Base-by-base conservation (phyloP, 2,113 vertebrate species). In the Gnathonemus echidnorhynchus region DNA sequence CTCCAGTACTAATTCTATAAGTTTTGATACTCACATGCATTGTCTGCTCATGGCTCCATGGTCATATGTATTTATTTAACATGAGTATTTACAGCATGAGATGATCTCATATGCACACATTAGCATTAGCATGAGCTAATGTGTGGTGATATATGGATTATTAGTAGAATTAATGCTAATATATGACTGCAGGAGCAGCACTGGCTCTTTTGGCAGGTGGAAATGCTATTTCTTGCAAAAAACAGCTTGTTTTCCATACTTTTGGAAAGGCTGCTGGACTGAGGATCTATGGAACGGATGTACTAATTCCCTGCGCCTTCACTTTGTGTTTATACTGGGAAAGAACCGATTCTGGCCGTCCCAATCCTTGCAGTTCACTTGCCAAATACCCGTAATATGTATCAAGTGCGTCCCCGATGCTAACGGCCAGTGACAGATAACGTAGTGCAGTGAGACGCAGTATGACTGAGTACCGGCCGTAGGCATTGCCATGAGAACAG, bases 391-490 rank as follows among this genome's bases (percentile, higher is more conserved):
- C 91, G 90, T 94, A 93, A 92, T 92, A 83, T 92, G 89, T 91
- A 17, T 24, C 56, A 19, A 85, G 15, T 42, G 42, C 66, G 45
- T 91, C 48, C 53, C 48, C 24, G 56, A 90, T 77, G 91, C 89
- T 94, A 93, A 94, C 94, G 91, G 93, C 90, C 90, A 91, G 93
- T 93, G 91, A 94, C 92, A 92, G 89, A 92, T 92, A 94, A 93
- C 90, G 90, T 93, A 88, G 91, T 58, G 49, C 74, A 19, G 31
- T 35, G 35, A 49, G 49, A 90, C 89, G 90, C 91, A 91, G 88
- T 90, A 88, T 88, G 91, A 92, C 70, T 89, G 85, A 83, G 92
- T 90, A 91, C 93, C 74, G 74, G 88, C 39, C 53, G 53, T 88
- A 77, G 89, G 91, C 92, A 90, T 90, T 90, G 91, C 88, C 92